Evolutionary conservation across 1,140 invertebrate genomes (phyloP).

Genomic region (Augochlora pura): DNA sequence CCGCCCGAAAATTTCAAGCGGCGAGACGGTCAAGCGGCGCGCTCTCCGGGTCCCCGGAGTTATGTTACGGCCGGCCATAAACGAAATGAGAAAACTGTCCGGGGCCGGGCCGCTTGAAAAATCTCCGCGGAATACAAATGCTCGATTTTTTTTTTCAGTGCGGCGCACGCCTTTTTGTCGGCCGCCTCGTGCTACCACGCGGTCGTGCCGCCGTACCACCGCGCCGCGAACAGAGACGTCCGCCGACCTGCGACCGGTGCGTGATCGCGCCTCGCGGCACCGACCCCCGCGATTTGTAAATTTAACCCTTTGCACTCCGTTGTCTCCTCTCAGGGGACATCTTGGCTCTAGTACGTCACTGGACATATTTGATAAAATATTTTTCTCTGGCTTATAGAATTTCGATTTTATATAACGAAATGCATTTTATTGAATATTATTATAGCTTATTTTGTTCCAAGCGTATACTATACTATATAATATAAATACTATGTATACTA

Average conservation of each 20-base stretch:
- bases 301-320: too few species aligned
- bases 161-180: slow-evolving; percentile 51
- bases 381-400: too few species aligned
- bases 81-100: slow-evolving; percentile 78
- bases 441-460: too few species aligned
- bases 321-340: too few species aligned
- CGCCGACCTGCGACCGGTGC: neutral
- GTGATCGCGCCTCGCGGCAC: neutral
- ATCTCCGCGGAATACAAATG: slow-evolving; percentile 78
- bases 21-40: slow-evolving; percentile 27
- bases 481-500: too few species aligned
- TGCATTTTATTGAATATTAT: too few species aligned
- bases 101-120: slow-evolving; percentile 70
- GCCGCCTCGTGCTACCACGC: slow-evolving; percentile 36
- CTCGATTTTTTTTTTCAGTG: slow-evolving; percentile 71
- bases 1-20: slow-evolving; percentile 19
- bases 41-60: slow-evolving; percentile 62
- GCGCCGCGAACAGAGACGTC: neutral
- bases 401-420: too few species aligned
- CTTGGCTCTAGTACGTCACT: too few species aligned
- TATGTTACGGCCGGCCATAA: slow-evolving; percentile 76
- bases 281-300: too few species aligned
- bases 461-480: too few species aligned
- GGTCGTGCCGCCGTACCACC: slow-evolving; percentile 9
- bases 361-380: too few species aligned